Percentiles rank a stretch among this genome's conserved stretches.
Conservation (phyloP, 2,888 invertebrate genomes). For the Caenorhabditis sulstoni region DNA sequence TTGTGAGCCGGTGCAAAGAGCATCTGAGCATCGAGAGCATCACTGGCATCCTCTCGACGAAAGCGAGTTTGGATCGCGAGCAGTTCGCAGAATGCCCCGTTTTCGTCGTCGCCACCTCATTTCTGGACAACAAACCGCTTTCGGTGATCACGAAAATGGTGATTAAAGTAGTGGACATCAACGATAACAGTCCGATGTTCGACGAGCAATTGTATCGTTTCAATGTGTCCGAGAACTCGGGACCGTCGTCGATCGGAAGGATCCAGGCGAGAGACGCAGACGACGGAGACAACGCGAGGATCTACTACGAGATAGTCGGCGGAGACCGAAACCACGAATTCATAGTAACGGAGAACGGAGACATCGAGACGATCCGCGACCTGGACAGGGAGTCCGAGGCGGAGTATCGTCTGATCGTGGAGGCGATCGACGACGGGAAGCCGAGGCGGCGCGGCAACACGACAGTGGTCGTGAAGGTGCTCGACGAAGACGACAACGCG, state of each 20-base stretch:
- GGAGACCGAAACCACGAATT: slow-evolving; percentile 90
- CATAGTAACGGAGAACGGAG: slow-evolving; percentile 54
- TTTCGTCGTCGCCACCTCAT: slow-evolving; percentile 53
- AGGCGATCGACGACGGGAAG: slow-evolving; percentile 89
- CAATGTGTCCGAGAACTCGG: slow-evolving; percentile 66
- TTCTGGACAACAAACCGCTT: slow-evolving; percentile 54
- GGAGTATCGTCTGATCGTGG: slow-evolving; percentile 89
- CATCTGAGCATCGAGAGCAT: slow-evolving; percentile 39
- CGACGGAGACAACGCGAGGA: slow-evolving; percentile 44
- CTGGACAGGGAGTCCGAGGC: slow-evolving; percentile 64
- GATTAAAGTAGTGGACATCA: slow-evolving; percentile 85
- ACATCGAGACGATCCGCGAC: slow-evolving; percentile 41
- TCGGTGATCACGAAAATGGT: slow-evolving; percentile 52
- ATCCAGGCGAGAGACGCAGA: slow-evolving; percentile 90
- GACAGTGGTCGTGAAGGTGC: slow-evolving; percentile 81
- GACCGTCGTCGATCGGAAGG: slow-evolving; percentile 82
- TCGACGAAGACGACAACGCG: slow-evolving; percentile 95
- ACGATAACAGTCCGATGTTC: slow-evolving; percentile 96
- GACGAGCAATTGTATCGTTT: slow-evolving; percentile 39
- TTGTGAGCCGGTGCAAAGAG: slow-evolving; percentile 28
- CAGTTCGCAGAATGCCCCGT: slow-evolving; percentile 39
- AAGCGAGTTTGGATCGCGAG: slow-evolving; percentile 53
- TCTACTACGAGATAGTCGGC: slow-evolving; percentile 80
- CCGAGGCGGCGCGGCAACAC: slow-evolving; percentile 82
- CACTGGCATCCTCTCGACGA: slow-evolving; percentile 40